A percentile compares a stretch with the other conserved stretches of the same genome.
phyloP scores from a whole-genome alignment of 2,888 invertebrate genomes.

The Crematogaster levior region DNA sequence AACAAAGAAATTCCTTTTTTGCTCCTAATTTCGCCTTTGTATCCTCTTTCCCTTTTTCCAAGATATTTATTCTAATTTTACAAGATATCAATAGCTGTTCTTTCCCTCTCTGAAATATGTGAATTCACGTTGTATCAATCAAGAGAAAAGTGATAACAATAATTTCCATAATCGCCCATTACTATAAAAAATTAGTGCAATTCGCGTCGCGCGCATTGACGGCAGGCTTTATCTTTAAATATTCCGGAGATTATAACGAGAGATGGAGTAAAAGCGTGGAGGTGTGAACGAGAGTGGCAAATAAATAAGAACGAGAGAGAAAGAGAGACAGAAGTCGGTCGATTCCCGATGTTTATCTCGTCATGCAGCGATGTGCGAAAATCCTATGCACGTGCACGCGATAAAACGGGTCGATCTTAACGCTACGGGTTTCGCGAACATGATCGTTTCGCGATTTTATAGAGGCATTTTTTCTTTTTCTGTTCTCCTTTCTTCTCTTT shows the following conservation, averaged over 20 bases:
- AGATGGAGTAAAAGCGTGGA: neutral
- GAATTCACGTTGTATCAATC: neutral
- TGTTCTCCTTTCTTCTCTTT: too few species aligned
- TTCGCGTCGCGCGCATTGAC: neutral
- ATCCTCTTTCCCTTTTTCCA: neutral
- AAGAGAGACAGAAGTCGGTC: neutral
- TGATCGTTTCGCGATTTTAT: constrained; percentile 28
- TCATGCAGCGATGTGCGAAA: constrained; percentile 31
- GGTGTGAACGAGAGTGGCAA: constrained; percentile 4
- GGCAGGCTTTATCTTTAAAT: constrained; percentile 25
- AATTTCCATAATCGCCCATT: constrained; percentile 21
- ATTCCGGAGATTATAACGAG: constrained; percentile 22
- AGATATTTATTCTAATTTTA: neutral
- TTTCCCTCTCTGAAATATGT: neutral
- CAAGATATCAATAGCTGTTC: neutral
- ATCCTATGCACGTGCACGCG: constrained; percentile 29
- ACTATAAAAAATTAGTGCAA: neutral
- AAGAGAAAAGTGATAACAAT: constrained; percentile 6
- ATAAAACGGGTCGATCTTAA: constrained; percentile 38
- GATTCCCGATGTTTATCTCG: neutral
- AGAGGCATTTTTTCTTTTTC: neutral
- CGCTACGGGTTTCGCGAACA: constrained; percentile 17
- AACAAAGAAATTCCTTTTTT: neutral
- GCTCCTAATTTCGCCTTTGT: neutral
- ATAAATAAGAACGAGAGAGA: constrained; percentile 10